These are phyloP conservation scores for Lithophane socia DNA, from an alignment of 2,888 invertebrate genomes.

Conservation along the genomic window DNA sequence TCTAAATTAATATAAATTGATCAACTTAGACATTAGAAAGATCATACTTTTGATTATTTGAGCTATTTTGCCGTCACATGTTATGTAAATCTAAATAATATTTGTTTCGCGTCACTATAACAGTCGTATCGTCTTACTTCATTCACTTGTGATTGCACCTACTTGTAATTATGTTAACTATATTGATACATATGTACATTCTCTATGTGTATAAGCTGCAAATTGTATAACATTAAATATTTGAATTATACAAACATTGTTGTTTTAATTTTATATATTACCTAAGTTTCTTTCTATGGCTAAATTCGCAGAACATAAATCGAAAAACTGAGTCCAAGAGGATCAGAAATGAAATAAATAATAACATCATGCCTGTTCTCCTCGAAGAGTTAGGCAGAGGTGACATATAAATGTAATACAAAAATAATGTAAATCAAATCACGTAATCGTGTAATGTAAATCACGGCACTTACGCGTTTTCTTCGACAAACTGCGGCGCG, in stretches of 20 bases:
- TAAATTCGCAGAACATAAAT: neutral
- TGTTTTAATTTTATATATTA: neutral
- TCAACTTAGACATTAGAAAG: neutral
- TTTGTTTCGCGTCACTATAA: conserved; percentile 35
- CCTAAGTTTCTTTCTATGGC: neutral
- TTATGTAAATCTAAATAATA: conserved; percentile 50
- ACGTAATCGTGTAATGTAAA: too few relatives aligned
- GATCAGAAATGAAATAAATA: neutral
- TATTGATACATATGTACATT: conserved; percentile 80
- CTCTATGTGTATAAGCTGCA: conserved; percentile 80
- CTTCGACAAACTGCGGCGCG: too few relatives aligned
- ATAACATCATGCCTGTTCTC: neutral
- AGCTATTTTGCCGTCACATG: conserved; percentile 44
- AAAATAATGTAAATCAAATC: too few relatives aligned
- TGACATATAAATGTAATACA: too few relatives aligned
- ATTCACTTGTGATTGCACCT: conserved; percentile 60
- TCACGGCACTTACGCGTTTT: too few relatives aligned
- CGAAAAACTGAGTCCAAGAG: neutral
- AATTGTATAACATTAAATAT: conserved; percentile 87
- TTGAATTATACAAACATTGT: conserved; percentile 69
- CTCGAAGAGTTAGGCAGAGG: too few relatives aligned
- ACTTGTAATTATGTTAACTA: conserved; percentile 76
- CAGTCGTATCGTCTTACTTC: conserved; percentile 28
- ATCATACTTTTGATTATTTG: conserved; percentile 16
- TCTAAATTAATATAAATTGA: neutral